Percentiles rank a stretch among this genome's conserved stretches.
Evolutionary conservation across 2,797 vertebrate genomes (phyloP).

Genomic region (Arnoldichthys spilopterus): DNA sequence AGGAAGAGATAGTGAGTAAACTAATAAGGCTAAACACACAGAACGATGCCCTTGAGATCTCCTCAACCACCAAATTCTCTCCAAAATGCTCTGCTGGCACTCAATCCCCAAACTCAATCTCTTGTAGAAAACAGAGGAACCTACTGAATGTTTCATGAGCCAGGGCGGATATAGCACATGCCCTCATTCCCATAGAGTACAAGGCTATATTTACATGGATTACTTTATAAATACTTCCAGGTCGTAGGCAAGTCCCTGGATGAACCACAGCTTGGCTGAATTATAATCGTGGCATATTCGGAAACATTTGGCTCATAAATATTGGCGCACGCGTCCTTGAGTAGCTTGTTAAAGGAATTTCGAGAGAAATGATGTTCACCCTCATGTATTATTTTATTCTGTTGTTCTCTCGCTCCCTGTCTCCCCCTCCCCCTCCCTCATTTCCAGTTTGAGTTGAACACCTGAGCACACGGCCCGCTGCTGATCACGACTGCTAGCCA

Average conservation of each 20-base stretch:
- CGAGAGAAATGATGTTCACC: background rate
- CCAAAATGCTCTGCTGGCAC: background rate
- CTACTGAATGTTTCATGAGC: constrained; percentile 48
- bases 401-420: constrained; percentile 6
- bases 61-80: background rate
- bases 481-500: constrained; percentile 22
- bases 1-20: constrained; percentile 1
- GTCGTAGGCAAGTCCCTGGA: constrained; percentile 48
- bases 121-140: constrained; percentile 38
- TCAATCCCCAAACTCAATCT: constrained; percentile 7
- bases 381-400: background rate
- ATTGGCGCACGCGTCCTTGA: background rate
- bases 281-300: constrained; percentile 6
- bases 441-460: constrained; percentile 40
- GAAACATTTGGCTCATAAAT: background rate
- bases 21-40: constrained; percentile 15
- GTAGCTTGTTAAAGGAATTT: background rate
- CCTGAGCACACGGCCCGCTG: constrained; percentile 29
- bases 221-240: constrained; percentile 59
- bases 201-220: constrained; percentile 63
- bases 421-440: background rate
- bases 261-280: constrained; percentile 33
- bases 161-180: constrained; percentile 39
- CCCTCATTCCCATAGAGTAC: constrained; percentile 44
- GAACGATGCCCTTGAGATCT: constrained; percentile 6